Evolutionary conservation across 2,113 vertebrate species (phyloP), one percentile per base, ranked within the genome.

Genomic region (Cyanoramphus novaezelandiae): DNA sequence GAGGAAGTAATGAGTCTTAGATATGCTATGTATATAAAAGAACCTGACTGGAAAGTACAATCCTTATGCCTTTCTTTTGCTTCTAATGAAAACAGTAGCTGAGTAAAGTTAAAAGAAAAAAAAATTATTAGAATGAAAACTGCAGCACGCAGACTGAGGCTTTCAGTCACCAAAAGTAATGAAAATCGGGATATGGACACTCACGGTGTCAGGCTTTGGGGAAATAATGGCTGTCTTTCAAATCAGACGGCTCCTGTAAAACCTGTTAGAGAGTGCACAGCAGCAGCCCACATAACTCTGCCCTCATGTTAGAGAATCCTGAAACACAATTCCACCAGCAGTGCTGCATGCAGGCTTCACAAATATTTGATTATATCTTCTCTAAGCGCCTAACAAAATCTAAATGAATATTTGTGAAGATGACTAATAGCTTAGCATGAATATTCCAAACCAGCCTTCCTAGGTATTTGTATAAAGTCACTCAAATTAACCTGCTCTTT

Each of bases 201-300:
- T 94, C 82, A 46, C 33, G 79, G 92, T 55, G 90, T 35, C 91
- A 80, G 72, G 67, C 69, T 96, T 90, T 87, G 67, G 39, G 87
- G 76, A 96, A 92, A 96, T 93, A 96, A 94, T 67, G 82, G 37
- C 55, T 94, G 49, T 82, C 92, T 95, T 97, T 96, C 46, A 94
- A 89, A 97, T 91, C 57, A 90, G 79, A 95, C 25, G 50, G 84
- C 91, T 88, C 44, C 44, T 2, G 10, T 84, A 95, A 94, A 96
- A 92, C 92, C 89, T 88, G 83, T 81, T 23, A 43, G 86, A 69
- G 75, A 81, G 78, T 3, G n/a, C 77, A 62, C 57, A 88, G 89
- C 71, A 92, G 89, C 89, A 96, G 46, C 60, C 49, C 88, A 55
- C 44, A 43, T 28, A 90, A 85, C 95, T 90, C 89, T 94, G 72